phyloP scores from a whole-genome alignment of 2,797 vertebrate species.

The Cephalopachus bancanus region DNA sequence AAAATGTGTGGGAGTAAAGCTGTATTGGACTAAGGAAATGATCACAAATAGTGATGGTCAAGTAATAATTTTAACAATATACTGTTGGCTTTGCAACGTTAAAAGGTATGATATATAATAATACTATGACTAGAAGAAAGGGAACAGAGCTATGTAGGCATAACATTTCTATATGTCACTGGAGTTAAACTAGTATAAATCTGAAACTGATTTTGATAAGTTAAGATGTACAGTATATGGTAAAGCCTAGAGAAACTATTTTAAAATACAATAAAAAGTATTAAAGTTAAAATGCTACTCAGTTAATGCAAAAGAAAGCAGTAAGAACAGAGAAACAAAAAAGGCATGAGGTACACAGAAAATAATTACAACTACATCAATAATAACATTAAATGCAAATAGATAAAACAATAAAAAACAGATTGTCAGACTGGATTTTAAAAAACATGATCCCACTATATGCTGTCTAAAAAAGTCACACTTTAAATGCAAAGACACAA shows the following conservation, averaged over 20 bases:
- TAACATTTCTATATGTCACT: not conserved
- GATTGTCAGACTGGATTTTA: not conserved
- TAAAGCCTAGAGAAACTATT: not conserved
- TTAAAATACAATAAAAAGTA: not conserved
- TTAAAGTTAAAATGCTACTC: not conserved
- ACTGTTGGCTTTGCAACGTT: not conserved
- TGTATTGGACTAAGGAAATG: constrained; percentile 24
- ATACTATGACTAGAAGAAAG: not conserved
- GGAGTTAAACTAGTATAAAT: not conserved
- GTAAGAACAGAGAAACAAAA: not conserved
- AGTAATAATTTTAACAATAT: constrained; percentile 13
- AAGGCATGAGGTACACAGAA: not conserved
- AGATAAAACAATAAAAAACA: not conserved
- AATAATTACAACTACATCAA: not conserved
- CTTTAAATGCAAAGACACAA: not conserved
- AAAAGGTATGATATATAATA: not conserved
- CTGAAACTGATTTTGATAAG: not conserved
- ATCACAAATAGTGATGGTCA: not conserved
- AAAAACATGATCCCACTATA: not conserved
- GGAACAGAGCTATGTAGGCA: not conserved
- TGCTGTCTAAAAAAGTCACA: not conserved
- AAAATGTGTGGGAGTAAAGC: not conserved
- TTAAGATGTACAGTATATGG: not conserved
- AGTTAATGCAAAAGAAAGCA: not conserved
- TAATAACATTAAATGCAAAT: constrained; percentile 39